Evolutionary conservation across 1,140 invertebrate genomes (phyloP), one percentile per base, ranked within the genome.

Genomic region (Hylaeus anthracinus): DNA sequence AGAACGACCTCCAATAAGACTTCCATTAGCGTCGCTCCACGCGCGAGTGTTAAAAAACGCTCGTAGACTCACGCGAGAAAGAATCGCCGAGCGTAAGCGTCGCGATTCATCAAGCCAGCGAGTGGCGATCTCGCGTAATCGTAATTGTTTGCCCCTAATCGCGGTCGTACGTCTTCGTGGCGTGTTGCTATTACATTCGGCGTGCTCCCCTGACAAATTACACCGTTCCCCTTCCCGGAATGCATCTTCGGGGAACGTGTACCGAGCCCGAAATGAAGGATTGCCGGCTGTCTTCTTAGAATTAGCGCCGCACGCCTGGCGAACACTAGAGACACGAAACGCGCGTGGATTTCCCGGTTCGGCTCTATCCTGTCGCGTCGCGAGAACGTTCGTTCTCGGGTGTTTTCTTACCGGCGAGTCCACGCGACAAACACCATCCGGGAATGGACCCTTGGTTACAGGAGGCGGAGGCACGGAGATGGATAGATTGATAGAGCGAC

Each of bases 151-250:
- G 58, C 58, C 66, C 66, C 58, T 72, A 72, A 78, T 78, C 67
- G 43, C 58, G 45, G 56, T 71, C 67, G 67, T 78, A 63, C 69
- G 76, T 78, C 67, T 78, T 72, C 45, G 48, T 69, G 58, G 67
- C 67, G 56, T 53, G 67, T 39, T 5, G 76, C 67, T 45, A 78
- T 78, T 78, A 78, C 56, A 78, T 72, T 72, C 76, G 76, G 67
- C 75, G 75, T 45, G 45, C n/a, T n/a, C 45, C 48, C 26, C 39
- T 63, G 76, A 78, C 76, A 78, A 78, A 78, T 78, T 78, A 53
- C 76, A 71, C 58, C 76, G 76, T 72, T 4, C 60, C 39, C 45
- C 15, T 48, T 0, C 2, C 60, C 26, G 26, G 58, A 56, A 77
- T 60, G 67, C 56, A 53, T 48, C 66, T 60, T 77, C 56, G 45